Percentiles rank a stretch among this genome's conserved stretches.
Evolutionary conservation across 2,113 vertebrate genomes (phyloP).

Genomic region (Myotis yumanensis): DNA sequence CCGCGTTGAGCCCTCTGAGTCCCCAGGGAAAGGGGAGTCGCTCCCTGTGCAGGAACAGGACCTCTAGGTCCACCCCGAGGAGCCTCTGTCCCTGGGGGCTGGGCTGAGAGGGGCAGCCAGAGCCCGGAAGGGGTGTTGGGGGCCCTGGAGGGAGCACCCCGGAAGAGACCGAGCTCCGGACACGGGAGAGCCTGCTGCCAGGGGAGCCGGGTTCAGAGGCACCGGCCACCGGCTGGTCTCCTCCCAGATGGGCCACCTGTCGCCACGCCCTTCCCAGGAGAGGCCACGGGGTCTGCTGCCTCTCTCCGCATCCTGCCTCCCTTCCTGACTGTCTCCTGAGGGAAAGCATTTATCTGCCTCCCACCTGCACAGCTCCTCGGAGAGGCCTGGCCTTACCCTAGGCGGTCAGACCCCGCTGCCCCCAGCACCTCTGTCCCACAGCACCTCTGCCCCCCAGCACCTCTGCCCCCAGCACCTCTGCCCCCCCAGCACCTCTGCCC

Average conservation of each 20-base stretch:
- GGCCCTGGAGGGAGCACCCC: too few relatives aligned
- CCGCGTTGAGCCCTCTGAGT: fast-evolving
- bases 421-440: neutral
- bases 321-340: neutral
- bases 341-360: neutral
- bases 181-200: fast-evolving
- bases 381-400: too few relatives aligned
- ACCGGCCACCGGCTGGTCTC: neutral
- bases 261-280: neutral
- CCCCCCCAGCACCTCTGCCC: neutral
- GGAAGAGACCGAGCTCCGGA: too few relatives aligned
- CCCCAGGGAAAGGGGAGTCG: neutral
- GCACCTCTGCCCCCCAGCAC: neutral
- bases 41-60: neutral
- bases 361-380: neutral
- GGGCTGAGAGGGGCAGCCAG: neutral
- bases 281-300: neutral
- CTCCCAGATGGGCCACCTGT: neutral
- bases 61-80: neutral
- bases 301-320: neutral
- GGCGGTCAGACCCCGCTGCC: too few relatives aligned
- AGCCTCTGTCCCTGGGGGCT: neutral
- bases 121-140: fast-evolving
- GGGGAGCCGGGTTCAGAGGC: neutral
- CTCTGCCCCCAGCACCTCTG: neutral